Base-by-base conservation (phyloP, 2,888 invertebrate species). In the Macrosiphum euphorbiae region DNA sequence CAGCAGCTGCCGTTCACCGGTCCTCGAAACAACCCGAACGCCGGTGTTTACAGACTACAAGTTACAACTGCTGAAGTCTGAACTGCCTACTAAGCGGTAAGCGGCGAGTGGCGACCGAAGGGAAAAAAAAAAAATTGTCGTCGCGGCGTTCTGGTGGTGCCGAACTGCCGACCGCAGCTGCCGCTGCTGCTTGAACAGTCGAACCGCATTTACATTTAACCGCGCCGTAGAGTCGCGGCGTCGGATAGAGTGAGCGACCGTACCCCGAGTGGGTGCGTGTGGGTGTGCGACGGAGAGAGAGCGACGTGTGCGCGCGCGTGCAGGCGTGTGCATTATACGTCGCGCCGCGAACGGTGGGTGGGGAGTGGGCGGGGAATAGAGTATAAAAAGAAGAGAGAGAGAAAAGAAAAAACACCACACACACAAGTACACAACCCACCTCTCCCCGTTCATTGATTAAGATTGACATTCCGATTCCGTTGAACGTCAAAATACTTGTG, bases 381-480 rank as follows among this genome's bases (percentile, higher is more conserved):
- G 78, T 7, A 35, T 67, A 78, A 78, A 78, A 67, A 67, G 47
- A 47, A 52, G n/a, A 10, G 84, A 16, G 52, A 55, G 24, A 84
- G 35, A 67, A 20, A 78, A 8, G 35, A 78, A 26, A 58, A 94
- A 94, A 94, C 86, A 90, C 26, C 10, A 41, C 28, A 26, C 28
- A 58, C 58, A 58, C 16, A n/a, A 41, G 16, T 20, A 58, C 58
- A 58, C 16, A n/a, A 41, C 26, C 85, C 90, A 90, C 90, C 93
- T 61, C 89, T 89, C 58, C 84, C n/a, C 78, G 47, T 93, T 93
- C 94, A 94, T 94, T 94, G 94, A 94, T 94, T 94, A 90, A 86
- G 94, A 94, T 90, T 94, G 94, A 94, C 94, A 94, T 94, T 94
- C 94, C 94, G 78, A 86, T 90, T 92, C 67, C 78, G 78, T 78